Evolutionary conservation across 2,888 invertebrate genomes (phyloP).

Genomic region (Asteroscopus sphinx): DNA sequence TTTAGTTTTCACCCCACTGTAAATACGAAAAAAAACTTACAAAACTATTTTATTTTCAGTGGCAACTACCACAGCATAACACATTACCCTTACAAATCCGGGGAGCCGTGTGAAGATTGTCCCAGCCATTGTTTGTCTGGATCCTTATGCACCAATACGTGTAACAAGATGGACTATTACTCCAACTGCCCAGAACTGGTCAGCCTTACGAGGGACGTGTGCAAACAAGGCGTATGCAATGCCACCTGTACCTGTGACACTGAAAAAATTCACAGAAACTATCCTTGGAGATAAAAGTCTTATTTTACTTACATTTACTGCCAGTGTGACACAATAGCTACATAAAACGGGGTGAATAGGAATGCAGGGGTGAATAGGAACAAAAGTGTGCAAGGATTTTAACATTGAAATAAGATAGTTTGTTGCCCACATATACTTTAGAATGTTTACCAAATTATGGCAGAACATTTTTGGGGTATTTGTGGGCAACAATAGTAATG

Average conservation of each 20-base stretch:
- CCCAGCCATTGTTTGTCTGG: conserved; percentile 90
- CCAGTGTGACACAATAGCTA: conserved; percentile 1
- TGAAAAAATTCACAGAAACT: conserved; percentile 82
- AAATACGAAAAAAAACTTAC: too few species aligned
- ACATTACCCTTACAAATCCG: conserved; percentile 92
- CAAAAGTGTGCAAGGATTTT: too few species aligned
- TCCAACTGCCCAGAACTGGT: conserved; percentile 92
- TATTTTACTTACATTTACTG: background rate
- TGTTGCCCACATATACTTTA: too few species aligned
- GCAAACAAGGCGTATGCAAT: conserved; percentile 90
- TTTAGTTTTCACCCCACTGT: too few species aligned
- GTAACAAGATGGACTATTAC: conserved; percentile 92
- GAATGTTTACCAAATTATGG: too few species aligned
- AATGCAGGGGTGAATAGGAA: too few species aligned
- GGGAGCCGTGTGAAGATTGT: conserved; percentile 92
- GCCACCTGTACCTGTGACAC: conserved; percentile 93
- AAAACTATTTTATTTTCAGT: conserved; percentile 79
- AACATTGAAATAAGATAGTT: too few species aligned
- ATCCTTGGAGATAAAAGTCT: conserved; percentile 63
- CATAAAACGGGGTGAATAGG: too few species aligned
- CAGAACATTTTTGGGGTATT: too few species aligned
- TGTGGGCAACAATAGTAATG: too few species aligned
- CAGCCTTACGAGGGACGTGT: conserved; percentile 70
- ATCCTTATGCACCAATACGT: conserved; percentile 93
- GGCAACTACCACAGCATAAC: conserved; percentile 91